phyloP scores from a whole-genome alignment of 2,113 vertebrate species.

The Percopsis transmontana region DNA sequence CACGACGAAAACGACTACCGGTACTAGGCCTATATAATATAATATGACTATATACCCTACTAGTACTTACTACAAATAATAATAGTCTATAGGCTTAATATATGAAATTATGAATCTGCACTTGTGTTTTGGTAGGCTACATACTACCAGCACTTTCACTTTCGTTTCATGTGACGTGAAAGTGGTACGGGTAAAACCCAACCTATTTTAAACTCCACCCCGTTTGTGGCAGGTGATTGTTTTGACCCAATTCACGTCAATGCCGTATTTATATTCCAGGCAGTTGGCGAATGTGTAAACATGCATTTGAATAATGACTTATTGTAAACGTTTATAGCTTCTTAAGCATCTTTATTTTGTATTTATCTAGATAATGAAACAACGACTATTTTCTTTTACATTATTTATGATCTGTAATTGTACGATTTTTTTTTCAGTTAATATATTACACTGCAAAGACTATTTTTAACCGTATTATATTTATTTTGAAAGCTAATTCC shows the following conservation, averaged over 20 bases:
- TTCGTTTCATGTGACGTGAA: not conserved
- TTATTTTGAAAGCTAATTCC: conserved; percentile 85
- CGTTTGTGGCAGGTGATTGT: no score
- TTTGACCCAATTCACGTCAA: no score
- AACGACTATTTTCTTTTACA: conserved; percentile 93
- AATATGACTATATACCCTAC: no score
- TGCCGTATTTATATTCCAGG: no score
- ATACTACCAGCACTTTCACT: not conserved
- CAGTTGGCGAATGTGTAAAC: no score
- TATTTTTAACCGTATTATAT: conserved; percentile 79
- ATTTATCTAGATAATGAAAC: conserved; percentile 94
- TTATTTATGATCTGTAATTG: conserved; percentile 89
- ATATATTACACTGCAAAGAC: conserved; percentile 92
- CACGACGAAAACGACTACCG: no score
- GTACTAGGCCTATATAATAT: no score
- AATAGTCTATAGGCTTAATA: no score
- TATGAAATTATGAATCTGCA: not conserved
- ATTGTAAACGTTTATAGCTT: conserved; percentile 98
- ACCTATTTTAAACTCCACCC: no score
- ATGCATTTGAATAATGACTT: no score
- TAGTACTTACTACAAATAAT: no score
- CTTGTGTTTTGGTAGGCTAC: not conserved
- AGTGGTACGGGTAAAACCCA: not conserved
- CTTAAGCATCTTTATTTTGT: conserved; percentile 89
- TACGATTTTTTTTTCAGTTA: conserved; percentile 83